A percentile compares a stretch with the other conserved stretches of the same genome.
Evolutionary conservation across 2,797 vertebrate genomes (phyloP).

Genomic region (Kryptopterus vitreolus): DNA sequence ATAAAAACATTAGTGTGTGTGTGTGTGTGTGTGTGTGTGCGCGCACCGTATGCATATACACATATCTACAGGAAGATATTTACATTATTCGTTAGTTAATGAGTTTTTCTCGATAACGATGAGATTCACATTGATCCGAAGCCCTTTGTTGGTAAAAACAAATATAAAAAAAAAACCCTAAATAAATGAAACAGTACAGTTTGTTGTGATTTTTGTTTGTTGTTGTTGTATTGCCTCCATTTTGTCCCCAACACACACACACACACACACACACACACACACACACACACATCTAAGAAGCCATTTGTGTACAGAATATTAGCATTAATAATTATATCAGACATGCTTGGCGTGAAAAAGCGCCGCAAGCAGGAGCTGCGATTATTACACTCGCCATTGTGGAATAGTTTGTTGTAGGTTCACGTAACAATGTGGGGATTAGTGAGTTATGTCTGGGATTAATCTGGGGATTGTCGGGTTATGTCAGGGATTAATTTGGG

Average conservation of each 20-base stretch:
- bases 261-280: constrained; percentile 22
- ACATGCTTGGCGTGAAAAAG: background rate
- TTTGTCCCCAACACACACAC: constrained; percentile 35
- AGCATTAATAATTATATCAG: constrained; percentile 3
- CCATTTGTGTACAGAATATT: constrained; percentile 43
- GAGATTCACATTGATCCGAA: constrained; percentile 68
- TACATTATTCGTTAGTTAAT: constrained; percentile 69
- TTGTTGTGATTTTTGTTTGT: constrained; percentile 54
- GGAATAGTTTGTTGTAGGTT: too few species aligned
- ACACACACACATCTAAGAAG: constrained; percentile 13
- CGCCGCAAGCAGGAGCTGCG: background rate
- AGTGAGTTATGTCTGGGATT: too few species aligned
- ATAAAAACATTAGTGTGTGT: constrained; percentile 55
- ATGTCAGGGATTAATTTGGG: too few species aligned
- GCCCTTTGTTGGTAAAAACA: constrained; percentile 67
- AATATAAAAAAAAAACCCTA: constrained; percentile 49
- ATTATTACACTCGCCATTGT: too few species aligned
- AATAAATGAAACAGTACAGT: constrained; percentile 64
- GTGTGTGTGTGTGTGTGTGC: constrained; percentile 34
- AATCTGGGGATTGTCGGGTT: too few species aligned
- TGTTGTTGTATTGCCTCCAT: constrained; percentile 59
- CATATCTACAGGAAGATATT: constrained; percentile 65
- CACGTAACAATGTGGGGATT: too few species aligned
- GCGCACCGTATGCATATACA: constrained; percentile 66
- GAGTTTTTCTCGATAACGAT: constrained; percentile 49